Evolutionary conservation across 2,797 vertebrate genomes (phyloP), one percentile per base, ranked within the genome.

Genomic region (Phataginus tetradactyla): DNA sequence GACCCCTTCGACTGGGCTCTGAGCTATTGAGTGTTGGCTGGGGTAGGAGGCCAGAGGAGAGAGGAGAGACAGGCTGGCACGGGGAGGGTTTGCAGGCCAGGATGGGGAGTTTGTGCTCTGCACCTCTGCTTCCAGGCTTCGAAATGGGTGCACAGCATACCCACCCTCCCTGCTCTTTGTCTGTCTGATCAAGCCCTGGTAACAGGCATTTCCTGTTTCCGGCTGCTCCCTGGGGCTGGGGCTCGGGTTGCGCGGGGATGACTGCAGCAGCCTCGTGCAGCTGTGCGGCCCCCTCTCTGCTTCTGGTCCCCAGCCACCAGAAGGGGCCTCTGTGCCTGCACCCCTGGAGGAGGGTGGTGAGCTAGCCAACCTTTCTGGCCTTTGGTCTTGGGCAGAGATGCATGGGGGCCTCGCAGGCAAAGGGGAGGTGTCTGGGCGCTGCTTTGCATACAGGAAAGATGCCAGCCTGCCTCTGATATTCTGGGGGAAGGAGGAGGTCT

Each of bases 201-300:
- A 74, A 85, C 96, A 96, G 96, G 92, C 97, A 79, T 96, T 98
- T 97, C 97, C 97, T 97, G 97, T 98, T 98, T 97, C 97, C 96
- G 84, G 96, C 69, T 2, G 63, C 86, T 97, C 95, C 94, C 80
- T 85, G 91, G 91, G 91, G 96, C 55, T 32, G 63, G 64, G 79
- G 86, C 45, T 96, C 80, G 95, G 85, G 92, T 96, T 72, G 80
- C 37, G 95, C 92, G 89, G 81, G 81, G 79, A 18, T 25, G 81
- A 55, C 7, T 27, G 80, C 45, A 15, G 66, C 57, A 18, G 18
- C 53, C 21, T 10, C 32, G n/a, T 71, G 71, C 10, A 7, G 63
- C 57, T 61, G 55, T 37, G 59, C 86, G 90, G 71, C 34, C 49
- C 78, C 57, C 45, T 63, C 49, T 77, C 49, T 45, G 34, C 69